These are phyloP conservation scores for Cyclargus thomasi DNA, from an alignment of 1,140 invertebrate genomes.

Conservation along the genomic window DNA sequence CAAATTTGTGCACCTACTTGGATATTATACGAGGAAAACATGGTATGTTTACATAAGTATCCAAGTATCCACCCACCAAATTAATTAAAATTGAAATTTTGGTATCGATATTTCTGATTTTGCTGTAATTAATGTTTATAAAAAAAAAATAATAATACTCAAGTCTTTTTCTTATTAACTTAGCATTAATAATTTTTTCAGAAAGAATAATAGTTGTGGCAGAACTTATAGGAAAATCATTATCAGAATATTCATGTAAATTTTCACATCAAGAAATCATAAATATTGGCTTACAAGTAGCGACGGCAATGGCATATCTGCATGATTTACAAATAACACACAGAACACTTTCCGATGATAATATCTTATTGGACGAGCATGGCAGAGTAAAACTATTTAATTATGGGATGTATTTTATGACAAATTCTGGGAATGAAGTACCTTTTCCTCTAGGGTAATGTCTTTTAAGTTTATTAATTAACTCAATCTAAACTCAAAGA, in stretches of 20 bases:
- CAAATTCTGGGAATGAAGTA: conserved; percentile 87
- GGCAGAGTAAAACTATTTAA: conserved; percentile 90
- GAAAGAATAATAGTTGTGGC: conserved; percentile 93
- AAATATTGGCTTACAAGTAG: conserved; percentile 80
- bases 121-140: no score
- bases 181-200: conserved; percentile 58
- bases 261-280: conserved; percentile 75
- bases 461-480: not conserved
- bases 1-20: conserved; percentile 90
- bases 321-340: conserved; percentile 85
- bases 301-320: conserved; percentile 84
- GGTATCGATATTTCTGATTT: not conserved
- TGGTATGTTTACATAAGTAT: conserved; percentile 77
- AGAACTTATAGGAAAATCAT: conserved; percentile 86
- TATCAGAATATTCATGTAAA: conserved; percentile 68
- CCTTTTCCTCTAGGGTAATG: conserved; percentile 93
- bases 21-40: conserved; percentile 95
- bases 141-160: no score
- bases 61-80: not conserved
- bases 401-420: conserved; percentile 95
- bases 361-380: conserved; percentile 85
- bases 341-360: conserved; percentile 87
- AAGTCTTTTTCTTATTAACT: no score
- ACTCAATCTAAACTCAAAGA: no score
- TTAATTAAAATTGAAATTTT: no score